Evolutionary conservation across 2,797 vertebrate species (phyloP).

Genomic region (Coregonus ussuriensis): DNA sequence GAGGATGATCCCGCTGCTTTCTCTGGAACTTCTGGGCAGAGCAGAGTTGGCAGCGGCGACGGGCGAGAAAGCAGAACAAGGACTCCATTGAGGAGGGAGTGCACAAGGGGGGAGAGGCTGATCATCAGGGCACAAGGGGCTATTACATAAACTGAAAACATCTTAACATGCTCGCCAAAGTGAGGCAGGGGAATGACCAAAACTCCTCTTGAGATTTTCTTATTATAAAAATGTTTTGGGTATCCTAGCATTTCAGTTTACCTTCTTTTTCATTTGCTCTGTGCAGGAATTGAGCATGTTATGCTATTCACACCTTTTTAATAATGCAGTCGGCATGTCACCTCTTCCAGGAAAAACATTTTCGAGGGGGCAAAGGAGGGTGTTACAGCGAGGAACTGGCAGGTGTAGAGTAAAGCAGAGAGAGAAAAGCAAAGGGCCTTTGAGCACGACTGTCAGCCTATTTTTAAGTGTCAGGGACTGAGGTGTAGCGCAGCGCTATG

Average conservation of each 20-base stretch:
- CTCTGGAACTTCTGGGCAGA: conserved; percentile 12
- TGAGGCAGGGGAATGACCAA: not conserved
- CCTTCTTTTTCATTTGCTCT: not conserved
- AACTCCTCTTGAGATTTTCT: not conserved
- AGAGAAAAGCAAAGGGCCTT: not conserved
- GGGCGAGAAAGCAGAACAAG: not conserved
- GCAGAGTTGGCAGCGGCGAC: not conserved
- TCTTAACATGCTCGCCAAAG: not conserved
- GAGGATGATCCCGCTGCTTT: conserved; percentile 26
- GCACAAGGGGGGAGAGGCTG: not conserved
- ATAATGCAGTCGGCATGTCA: not conserved
- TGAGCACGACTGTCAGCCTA: not conserved
- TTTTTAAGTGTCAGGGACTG: not conserved
- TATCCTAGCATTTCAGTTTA: not conserved
- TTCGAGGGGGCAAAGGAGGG: not conserved
- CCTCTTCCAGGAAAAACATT: not conserved
- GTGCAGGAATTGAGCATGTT: not conserved
- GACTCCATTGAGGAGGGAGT: not conserved
- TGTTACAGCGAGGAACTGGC: not conserved
- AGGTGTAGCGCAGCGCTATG: not conserved
- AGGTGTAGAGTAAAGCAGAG: not conserved
- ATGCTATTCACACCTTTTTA: not conserved
- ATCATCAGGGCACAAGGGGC: not conserved
- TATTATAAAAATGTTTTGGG: not conserved
- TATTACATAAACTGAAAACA: not conserved